Conservation (phyloP, 2,797 vertebrate species). For the Sitta carolinensis region DNA sequence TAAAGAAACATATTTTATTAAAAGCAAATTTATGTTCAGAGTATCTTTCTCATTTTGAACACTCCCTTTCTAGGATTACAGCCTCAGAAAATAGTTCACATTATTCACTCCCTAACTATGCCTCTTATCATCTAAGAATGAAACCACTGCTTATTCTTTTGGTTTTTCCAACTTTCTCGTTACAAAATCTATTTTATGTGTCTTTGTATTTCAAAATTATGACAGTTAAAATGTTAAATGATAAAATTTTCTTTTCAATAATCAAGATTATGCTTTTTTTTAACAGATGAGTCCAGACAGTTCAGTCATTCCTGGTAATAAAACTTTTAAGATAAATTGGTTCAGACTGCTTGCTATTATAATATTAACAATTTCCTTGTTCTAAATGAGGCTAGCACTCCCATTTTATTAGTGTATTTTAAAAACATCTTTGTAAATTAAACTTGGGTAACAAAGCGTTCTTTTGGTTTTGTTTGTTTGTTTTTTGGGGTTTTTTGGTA, state of each 20-base stretch:
- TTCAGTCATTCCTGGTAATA: not conserved
- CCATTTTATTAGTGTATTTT: not conserved
- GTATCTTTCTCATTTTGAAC: not conserved
- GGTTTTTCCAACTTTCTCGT: not conserved
- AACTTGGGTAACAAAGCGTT: not conserved
- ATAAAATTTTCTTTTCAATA: not conserved
- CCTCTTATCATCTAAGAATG: not conserved
- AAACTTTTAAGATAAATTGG: not conserved
- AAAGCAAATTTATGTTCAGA: not conserved
- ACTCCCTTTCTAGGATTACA: not conserved
- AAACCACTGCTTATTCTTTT: not conserved
- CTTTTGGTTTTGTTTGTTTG: too few relatives aligned
- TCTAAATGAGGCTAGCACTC: not conserved
- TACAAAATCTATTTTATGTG: not conserved
- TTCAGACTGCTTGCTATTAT: not conserved
- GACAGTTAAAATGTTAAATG: not conserved
- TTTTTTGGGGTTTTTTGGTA: not conserved
- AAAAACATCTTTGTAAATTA: not conserved
- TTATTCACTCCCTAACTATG: not conserved
- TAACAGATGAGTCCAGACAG: not conserved
- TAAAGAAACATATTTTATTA: not conserved
- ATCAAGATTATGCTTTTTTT: not conserved
- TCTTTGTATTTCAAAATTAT: not conserved
- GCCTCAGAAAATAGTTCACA: not conserved
- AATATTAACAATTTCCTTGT: not conserved